Conservation (phyloP, 1,140 invertebrate genomes). For the Oreohelix idahoensis region DNA sequence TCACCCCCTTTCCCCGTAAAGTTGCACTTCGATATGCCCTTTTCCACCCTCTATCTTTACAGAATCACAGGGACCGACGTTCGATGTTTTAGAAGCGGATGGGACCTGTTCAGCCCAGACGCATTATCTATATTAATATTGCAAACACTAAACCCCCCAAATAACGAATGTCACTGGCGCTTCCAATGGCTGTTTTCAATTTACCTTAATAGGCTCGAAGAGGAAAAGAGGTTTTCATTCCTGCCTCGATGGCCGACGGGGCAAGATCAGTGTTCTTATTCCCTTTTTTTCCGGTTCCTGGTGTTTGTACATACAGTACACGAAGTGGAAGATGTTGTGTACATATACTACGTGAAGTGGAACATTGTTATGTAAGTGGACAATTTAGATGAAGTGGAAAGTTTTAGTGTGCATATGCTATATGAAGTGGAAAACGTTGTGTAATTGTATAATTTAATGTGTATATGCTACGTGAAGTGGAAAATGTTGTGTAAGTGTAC, state of each 20-base stretch:
- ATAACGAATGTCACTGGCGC: slow-evolving; percentile 46
- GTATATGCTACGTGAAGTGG: no score
- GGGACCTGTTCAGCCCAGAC: slow-evolving; percentile 34
- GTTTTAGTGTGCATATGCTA: no score
- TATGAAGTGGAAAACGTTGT: no score
- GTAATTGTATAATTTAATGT: no score
- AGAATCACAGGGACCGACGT: slow-evolving; percentile 10
- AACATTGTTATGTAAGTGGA: no score
- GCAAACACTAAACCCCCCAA: slow-evolving; percentile 49
- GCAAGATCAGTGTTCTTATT: not conserved
- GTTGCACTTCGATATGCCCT: slow-evolving; percentile 21
- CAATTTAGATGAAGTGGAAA: no score
- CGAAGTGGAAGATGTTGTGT: no score
- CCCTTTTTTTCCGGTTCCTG: no score
- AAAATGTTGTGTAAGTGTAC: no score
- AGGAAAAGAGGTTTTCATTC: slow-evolving; percentile 32
- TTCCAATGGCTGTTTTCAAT: slow-evolving; percentile 44
- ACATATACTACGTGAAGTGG: no score
- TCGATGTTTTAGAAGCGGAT: not conserved
- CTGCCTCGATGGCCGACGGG: not conserved
- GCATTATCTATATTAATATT: slow-evolving; percentile 58
- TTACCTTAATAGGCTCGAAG: slow-evolving; percentile 45
- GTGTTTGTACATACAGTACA: no score
- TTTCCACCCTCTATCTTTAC: slow-evolving; percentile 14
- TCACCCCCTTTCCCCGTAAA: not conserved